Evolutionary conservation across 2,113 vertebrate species (phyloP).

Genomic region (Archilochus colubris): DNA sequence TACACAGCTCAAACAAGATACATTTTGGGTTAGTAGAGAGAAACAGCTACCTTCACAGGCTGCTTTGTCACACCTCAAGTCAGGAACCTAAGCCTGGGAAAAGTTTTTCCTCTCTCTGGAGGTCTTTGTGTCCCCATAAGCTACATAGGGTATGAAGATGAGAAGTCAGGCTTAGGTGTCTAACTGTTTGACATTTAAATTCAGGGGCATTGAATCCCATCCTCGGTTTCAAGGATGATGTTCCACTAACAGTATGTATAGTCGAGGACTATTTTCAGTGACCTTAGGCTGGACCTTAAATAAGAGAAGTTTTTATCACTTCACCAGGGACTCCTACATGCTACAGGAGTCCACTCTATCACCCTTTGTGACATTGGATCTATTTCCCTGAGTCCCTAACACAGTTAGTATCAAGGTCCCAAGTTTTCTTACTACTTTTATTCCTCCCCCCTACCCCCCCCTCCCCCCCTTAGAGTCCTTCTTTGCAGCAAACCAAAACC

Average conservation of each 20-base stretch:
- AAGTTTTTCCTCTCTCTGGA: not conserved
- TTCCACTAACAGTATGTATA: not conserved
- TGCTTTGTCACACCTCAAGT: not conserved
- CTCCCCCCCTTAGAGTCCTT: not conserved
- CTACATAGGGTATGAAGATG: not conserved
- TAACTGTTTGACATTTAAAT: not conserved
- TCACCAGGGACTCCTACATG: slow-evolving; percentile 20
- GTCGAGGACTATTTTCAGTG: not conserved
- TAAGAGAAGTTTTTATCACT: slow-evolving; percentile 17
- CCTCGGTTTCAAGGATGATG: not conserved
- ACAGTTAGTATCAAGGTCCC: slow-evolving; percentile 37
- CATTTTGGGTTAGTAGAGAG: not conserved
- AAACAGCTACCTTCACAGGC: not conserved
- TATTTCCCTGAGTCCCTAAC: not conserved
- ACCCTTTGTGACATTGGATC: not conserved
- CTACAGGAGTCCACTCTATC: not conserved
- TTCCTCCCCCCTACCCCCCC: not conserved
- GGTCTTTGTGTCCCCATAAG: not conserved
- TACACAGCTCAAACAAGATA: rapidly evolving
- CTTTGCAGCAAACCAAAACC: slow-evolving; percentile 18
- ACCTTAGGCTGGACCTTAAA: not conserved
- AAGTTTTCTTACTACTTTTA: slow-evolving; percentile 35
- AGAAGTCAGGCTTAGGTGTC: not conserved
- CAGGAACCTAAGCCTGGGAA: not conserved
- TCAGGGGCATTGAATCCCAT: not conserved